Evolutionary conservation across 2,888 invertebrate species (phyloP).

Genomic region (Neoascia interrupta): DNA sequence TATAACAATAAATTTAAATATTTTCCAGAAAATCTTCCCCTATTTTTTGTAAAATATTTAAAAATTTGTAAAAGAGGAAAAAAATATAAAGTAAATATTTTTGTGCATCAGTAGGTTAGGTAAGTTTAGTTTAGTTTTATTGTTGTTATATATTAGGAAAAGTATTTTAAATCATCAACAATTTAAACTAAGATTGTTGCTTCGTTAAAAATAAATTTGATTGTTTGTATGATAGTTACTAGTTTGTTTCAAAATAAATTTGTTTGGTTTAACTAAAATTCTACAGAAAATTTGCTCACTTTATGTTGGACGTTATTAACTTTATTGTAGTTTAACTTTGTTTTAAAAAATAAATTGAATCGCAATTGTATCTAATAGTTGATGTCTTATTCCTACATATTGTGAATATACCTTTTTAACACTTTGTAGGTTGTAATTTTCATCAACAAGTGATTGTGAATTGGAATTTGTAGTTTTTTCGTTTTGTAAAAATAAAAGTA

Average conservation of each 20-base stretch:
- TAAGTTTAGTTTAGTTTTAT: no score
- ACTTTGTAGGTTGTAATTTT: background rate
- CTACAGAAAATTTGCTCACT: slow-evolving; percentile 45
- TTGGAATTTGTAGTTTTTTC: slow-evolving; percentile 1
- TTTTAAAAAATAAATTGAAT: slow-evolving; percentile 12
- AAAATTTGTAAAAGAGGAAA: slow-evolving; percentile 42
- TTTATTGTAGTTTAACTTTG: slow-evolving; percentile 8
- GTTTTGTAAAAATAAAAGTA: background rate
- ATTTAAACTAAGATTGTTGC: slow-evolving; percentile 46
- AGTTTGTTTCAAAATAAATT: slow-evolving; percentile 24
- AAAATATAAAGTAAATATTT: no score
- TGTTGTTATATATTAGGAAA: background rate
- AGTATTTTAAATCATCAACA: slow-evolving; percentile 8
- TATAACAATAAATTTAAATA: slow-evolving; percentile 68
- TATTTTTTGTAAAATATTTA: slow-evolving; percentile 75
- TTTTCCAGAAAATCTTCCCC: slow-evolving; percentile 77
- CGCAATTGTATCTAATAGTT: slow-evolving; percentile 19
- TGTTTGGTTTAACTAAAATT: slow-evolving; percentile 15
- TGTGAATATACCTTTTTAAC: slow-evolving; percentile 20
- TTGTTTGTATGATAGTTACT: slow-evolving; percentile 61
- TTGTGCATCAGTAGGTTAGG: slow-evolving; percentile 54
- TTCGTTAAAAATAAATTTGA: slow-evolving; percentile 44
- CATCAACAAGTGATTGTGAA: slow-evolving; percentile 9
- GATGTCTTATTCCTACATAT: slow-evolving; percentile 5
- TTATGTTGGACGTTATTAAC: slow-evolving; percentile 49